phyloP scores from a whole-genome alignment of 2,797 vertebrate genomes.

The Phalanger gymnotis region DNA sequence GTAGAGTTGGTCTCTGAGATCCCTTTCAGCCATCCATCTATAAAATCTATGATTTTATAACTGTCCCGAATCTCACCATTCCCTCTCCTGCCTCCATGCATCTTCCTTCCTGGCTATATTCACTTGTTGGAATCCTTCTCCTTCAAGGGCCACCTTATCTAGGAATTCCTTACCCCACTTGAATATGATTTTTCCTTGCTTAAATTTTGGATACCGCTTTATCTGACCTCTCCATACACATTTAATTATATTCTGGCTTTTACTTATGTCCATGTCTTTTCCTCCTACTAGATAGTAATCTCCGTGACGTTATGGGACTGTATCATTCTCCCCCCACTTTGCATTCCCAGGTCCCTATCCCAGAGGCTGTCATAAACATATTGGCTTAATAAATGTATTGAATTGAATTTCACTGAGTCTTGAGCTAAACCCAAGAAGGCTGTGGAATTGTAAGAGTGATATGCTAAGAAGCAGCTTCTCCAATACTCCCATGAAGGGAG shows the following conservation, averaged over 20 bases:
- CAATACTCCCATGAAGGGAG: background rate
- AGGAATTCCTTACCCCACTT: background rate
- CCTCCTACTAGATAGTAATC: background rate
- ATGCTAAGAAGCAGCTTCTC: background rate
- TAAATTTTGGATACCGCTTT: background rate
- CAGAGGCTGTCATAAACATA: background rate
- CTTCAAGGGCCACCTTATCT: background rate
- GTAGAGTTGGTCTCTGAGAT: background rate
- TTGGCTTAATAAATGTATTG: background rate
- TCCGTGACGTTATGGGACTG: background rate
- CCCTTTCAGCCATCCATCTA: background rate
- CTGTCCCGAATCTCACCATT: background rate
- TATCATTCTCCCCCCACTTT: background rate
- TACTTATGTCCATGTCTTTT: background rate
- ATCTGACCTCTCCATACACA: background rate
- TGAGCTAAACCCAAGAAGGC: background rate
- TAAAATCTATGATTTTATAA: background rate
- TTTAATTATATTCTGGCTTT: background rate
- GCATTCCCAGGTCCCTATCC: background rate
- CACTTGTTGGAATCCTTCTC: background rate
- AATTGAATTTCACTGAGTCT: background rate
- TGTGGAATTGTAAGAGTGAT: background rate
- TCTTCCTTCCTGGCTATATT: background rate
- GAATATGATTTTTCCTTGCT: background rate
- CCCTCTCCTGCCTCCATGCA: background rate